Evolutionary conservation across 2,113 vertebrate species (phyloP), one percentile per base, ranked within the genome.

Genomic region (Equus przewalskii): DNA sequence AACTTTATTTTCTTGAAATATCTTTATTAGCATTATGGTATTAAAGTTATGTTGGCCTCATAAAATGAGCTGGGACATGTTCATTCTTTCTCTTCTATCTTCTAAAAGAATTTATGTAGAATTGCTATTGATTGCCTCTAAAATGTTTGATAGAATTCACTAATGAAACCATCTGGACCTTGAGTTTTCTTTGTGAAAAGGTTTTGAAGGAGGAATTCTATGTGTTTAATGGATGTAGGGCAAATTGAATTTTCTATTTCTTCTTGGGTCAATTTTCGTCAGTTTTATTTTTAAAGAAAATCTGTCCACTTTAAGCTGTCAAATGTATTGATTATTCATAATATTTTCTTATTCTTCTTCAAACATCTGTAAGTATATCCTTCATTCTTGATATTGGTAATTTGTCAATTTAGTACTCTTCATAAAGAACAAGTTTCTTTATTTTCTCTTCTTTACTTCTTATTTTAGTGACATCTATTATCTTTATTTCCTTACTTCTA

Each of bases 241-340:
- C 8, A 76, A 91, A 72, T 54, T 91, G 21, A 93, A 79, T 88
- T 83, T 91, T 96, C 54, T 58, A 67, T 93, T 91, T 93, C 56
- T 93, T 96, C 70, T 67, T 81, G n/a, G 49, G 44, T 95, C 44
- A 90, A 3, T 65, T 95, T 90, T 56, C n/a, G 6, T 49, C 65
- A 65, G 7, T 15, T 79, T 30, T 14, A 33, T 81, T 72, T 86
- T 85, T 64, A 44, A 16, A 49, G 67, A 22, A 30, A 79, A 69
- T 81, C 36, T 96, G 30, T 79, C 26, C 13, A 79, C 21, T 87
- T 28, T 79, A 80, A 36, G 18, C 41, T 80, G 18, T 81, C 54
- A 93, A 81, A 51, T 78, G 11, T 75, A n/a, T 84, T 62, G 6
- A 60, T 84, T 58, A 78, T 69, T 56, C 16, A 49, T 70, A 78